Percentiles rank a stretch among this genome's conserved stretches.
phyloP scores from a whole-genome alignment of 2,113 vertebrate genomes.

The Mesembrinibis cayennensis region DNA sequence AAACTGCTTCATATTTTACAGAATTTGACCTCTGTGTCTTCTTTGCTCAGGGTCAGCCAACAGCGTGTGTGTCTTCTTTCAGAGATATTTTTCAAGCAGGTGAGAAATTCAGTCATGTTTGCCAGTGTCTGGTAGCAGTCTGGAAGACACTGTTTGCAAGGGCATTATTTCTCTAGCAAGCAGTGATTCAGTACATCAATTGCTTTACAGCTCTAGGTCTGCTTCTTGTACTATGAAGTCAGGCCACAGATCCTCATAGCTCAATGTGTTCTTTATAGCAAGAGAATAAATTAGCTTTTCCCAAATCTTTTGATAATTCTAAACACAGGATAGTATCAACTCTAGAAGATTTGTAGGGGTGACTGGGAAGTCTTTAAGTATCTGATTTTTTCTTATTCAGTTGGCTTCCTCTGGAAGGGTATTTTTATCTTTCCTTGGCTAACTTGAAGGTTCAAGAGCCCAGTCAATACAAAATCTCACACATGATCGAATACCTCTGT shows the following conservation, averaged over 20 bases:
- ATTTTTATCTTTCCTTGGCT: background rate
- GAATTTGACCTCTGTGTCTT: background rate
- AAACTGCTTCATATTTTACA: background rate
- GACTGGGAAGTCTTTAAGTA: background rate
- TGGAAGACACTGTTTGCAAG: background rate
- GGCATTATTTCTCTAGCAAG: background rate
- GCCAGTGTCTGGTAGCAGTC: background rate
- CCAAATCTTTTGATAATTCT: background rate
- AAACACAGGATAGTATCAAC: background rate
- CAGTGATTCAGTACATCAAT: background rate
- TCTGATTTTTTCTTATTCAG: background rate
- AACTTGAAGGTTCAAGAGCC: background rate
- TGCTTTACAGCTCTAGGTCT: background rate
- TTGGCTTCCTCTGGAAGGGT: background rate
- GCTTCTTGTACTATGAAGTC: background rate
- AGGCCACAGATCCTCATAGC: background rate
- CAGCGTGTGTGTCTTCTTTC: background rate
- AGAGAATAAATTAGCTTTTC: background rate
- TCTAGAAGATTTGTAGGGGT: background rate
- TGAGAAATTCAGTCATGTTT: background rate
- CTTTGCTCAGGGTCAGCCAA: background rate
- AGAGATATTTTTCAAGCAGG: background rate
- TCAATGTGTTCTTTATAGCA: background rate
- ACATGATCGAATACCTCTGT: background rate
- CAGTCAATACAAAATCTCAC: background rate